phyloP scores from a whole-genome alignment of 1,140 invertebrate genomes.

The Drosophila pseudoobscura region DNA sequence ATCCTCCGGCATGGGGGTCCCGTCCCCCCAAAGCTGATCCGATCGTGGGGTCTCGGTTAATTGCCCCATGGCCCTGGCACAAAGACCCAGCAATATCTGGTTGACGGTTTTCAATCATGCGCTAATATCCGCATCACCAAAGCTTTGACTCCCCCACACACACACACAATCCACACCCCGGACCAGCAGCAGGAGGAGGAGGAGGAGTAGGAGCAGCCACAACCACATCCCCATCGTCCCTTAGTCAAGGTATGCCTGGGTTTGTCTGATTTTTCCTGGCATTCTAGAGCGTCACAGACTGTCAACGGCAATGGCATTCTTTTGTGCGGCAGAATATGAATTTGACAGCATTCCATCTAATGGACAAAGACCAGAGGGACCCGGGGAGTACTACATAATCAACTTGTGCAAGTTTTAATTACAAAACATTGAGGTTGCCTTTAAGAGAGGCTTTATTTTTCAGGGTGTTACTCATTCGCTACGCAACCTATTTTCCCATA shows the following conservation, averaged over 20 bases:
- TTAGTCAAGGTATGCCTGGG: conserved; percentile 14
- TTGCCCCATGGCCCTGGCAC: conserved; percentile 41
- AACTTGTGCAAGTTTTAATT: conserved; percentile 75
- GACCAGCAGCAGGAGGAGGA: conserved; percentile 7
- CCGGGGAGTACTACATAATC: conserved; percentile 46
- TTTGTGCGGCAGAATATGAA: conserved; percentile 74
- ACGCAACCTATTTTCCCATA: too few relatives aligned
- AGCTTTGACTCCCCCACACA: conserved; percentile 50
- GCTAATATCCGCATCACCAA: conserved; percentile 58
- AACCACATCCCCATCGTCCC: conserved; percentile 26
- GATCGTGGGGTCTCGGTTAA: conserved; percentile 32
- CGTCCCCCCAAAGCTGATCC: conserved; percentile 6
- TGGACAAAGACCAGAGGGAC: too few relatives aligned
- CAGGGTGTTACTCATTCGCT: too few relatives aligned
- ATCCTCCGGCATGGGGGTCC: conserved; percentile 39
- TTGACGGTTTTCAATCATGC: conserved; percentile 67
- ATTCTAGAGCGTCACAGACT: conserved; percentile 51
- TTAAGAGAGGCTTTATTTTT: too few relatives aligned
- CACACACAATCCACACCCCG: not conserved
- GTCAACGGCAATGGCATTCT: conserved; percentile 67
- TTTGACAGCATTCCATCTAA: conserved; percentile 63
- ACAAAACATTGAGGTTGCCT: conserved; percentile 43
- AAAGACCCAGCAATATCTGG: conserved; percentile 55
- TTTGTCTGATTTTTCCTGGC: conserved; percentile 35
- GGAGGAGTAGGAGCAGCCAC: conserved; percentile 19